phyloP scores from a whole-genome alignment of 1,140 invertebrate species.

The Apocrypta bakeri region DNA sequence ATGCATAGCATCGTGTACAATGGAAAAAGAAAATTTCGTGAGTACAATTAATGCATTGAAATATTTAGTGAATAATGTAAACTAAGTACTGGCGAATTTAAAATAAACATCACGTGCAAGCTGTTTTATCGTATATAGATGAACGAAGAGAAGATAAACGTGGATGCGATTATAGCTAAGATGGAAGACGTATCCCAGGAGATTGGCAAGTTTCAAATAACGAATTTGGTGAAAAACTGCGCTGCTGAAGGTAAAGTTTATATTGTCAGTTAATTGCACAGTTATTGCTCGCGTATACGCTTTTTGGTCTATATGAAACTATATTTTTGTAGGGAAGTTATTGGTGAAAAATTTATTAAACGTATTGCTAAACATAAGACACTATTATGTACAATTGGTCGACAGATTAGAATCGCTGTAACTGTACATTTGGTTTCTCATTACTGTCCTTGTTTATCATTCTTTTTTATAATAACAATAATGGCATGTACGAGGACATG shows the following conservation, averaged over 20 bases:
- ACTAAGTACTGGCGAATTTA: too few relatives aligned
- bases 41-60: not conserved
- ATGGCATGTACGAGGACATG: too few relatives aligned
- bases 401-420: too few relatives aligned
- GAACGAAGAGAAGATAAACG: conserved; percentile 19
- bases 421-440: too few relatives aligned
- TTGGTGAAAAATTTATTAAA: not conserved
- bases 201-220: conserved; percentile 37
- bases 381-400: too few relatives aligned
- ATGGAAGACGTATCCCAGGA: conserved; percentile 46
- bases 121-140: too few relatives aligned
- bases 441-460: too few relatives aligned
- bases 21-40: conserved; percentile 47
- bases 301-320: not conserved
- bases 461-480: too few relatives aligned
- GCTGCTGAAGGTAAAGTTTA: conserved; percentile 21
- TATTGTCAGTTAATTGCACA: too few relatives aligned
- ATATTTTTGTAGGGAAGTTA: not conserved
- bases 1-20: conserved; percentile 43
- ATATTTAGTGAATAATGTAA: too few relatives aligned
- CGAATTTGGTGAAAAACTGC: conserved; percentile 30
- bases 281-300: too few relatives aligned
- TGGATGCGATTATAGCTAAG: conserved; percentile 40
- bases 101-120: not conserved
- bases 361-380: not conserved